Base-by-base conservation (phyloP, 2,797 vertebrate genomes). In the Microtus agrestis region DNA sequence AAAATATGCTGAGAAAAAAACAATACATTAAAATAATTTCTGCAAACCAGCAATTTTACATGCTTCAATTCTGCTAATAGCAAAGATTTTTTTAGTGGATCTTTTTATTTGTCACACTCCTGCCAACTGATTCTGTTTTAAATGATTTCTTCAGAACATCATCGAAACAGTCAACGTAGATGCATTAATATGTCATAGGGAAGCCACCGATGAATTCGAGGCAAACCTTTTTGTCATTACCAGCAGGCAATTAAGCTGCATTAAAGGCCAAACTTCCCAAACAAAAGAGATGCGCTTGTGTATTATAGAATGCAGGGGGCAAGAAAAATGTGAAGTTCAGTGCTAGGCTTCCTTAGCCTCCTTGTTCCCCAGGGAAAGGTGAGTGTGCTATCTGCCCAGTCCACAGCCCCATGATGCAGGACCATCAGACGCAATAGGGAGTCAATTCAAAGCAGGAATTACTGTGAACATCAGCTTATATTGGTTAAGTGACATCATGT, bases 1-100 rank as follows among this genome's bases (percentile, higher is more conserved):
- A 92, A 91, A 95, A 95, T 91, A 71, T 54, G 71, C 91, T 95
- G 93, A 95, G 85, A 90, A 23, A 96, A 96, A 96, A 97, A 94
- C 89, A 97, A 97, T 48, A 85, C 59, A 69, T n/a, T 89, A 90
- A 92, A 97, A 91, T 93, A 91, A 92, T 95, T 91, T 96, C 94
- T 97, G 93, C 92, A 94, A 95, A 90, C 63, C 54, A 89, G 87
- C 89, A 84, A 93, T 96, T 94, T 94, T 65, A 95, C 73, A 85
- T 61, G 89, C 67, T 93, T 87, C 17, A 67, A 43, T 91, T 54
- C 74, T 87, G 77, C 93, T 63, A 91, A 94, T 82, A 96, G 91
- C 61, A 91, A 91, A 93, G 29, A 92, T 79, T 89, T 59, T 59
- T 96, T 87, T 51, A 94, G 82, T 73, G 54, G 25, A 43, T 71